A percentile compares a stretch with the other conserved stretches of the same genome.
Conservation (phyloP, 1,140 invertebrate species). For the Mactra quadrangularis region DNA sequence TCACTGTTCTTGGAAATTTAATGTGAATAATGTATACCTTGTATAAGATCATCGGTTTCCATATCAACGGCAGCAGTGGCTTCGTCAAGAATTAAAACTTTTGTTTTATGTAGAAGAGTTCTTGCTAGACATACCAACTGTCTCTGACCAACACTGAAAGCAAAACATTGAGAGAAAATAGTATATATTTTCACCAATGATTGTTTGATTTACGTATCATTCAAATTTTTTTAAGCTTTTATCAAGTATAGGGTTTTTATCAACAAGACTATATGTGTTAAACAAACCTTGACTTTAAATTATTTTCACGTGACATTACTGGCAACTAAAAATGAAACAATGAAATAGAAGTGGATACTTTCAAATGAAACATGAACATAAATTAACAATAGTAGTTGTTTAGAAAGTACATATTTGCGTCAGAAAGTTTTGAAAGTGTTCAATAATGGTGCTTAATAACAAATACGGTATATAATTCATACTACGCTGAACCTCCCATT, state of each 20-base stretch:
- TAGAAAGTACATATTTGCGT: no score
- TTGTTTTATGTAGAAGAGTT: slow-evolving; percentile 85
- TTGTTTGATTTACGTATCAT: not conserved
- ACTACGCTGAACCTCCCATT: no score
- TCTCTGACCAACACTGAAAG: slow-evolving; percentile 84
- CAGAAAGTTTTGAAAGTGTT: no score
- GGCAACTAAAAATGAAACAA: not conserved
- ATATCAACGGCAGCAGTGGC: slow-evolving; percentile 82
- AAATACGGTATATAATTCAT: no score
- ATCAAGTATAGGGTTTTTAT: not conserved
- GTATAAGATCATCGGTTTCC: slow-evolving; percentile 82
- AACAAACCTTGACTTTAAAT: not conserved
- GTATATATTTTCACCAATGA: not conserved
- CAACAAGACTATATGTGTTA: not conserved
- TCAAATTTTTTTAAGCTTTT: not conserved
- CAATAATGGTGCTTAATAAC: no score
- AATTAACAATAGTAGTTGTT: no score
- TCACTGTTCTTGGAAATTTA: no score
- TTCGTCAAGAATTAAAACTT: slow-evolving; percentile 90
- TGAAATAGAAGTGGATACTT: no score
- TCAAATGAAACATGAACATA: no score
- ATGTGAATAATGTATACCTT: no score
- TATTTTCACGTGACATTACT: not conserved
- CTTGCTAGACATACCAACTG: slow-evolving; percentile 85
- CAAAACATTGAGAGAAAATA: no score